phyloP scores from a whole-genome alignment of 2,797 vertebrate species.

The Octomys mimax region DNA sequence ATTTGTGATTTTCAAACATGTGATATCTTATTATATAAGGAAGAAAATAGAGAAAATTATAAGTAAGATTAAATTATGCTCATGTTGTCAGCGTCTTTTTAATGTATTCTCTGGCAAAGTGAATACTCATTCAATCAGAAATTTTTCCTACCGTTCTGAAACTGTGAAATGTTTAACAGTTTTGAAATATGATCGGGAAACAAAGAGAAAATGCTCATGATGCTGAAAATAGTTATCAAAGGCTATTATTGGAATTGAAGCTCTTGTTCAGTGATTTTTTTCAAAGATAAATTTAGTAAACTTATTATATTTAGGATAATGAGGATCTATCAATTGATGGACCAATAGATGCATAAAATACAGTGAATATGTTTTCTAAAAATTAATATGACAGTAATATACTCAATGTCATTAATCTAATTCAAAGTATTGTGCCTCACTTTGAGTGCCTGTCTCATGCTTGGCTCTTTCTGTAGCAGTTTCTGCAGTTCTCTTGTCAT shows the following conservation, averaged over 20 bases:
- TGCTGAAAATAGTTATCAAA: neutral
- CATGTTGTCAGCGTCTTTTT: neutral
- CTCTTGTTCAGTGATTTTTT: neutral
- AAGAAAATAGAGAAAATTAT: neutral
- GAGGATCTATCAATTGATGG: neutral
- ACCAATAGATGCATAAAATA: neutral
- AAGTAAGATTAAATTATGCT: neutral
- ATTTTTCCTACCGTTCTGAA: neutral
- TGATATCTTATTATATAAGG: neutral
- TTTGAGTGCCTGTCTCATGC: neutral
- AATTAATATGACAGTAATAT: neutral
- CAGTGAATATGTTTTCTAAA: neutral
- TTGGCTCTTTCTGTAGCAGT: neutral
- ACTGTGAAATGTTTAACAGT: neutral
- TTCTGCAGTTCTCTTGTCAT: neutral
- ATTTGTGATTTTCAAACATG: neutral
- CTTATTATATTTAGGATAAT: neutral
- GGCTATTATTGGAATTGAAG: neutral
- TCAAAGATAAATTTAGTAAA: neutral
- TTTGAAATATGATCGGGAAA: slow-evolving; percentile 3
- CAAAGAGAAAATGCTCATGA: neutral
- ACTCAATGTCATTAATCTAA: neutral
- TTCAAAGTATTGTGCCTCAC: neutral
- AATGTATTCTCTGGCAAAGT: neutral
- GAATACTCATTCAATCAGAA: neutral